Evolutionary conservation across 2,797 vertebrate species (phyloP), one percentile per base, ranked within the genome.

Genomic region (Atherinosoma microstoma): DNA sequence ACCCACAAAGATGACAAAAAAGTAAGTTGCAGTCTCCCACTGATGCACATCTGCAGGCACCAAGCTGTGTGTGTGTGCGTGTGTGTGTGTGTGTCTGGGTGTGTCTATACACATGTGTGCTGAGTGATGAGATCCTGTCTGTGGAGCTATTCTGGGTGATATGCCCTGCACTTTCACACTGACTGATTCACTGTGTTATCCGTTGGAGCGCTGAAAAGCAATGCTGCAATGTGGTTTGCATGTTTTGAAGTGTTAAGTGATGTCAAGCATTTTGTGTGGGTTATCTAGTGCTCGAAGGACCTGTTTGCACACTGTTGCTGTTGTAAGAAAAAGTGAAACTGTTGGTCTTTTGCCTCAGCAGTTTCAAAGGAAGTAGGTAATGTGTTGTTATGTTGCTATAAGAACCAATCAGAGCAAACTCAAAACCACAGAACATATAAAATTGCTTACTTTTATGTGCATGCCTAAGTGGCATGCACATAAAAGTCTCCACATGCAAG

Each of bases 1-100:
- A 63, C 62, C 74, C 93, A 94, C 86, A 93, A 71, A 82, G 94
- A 96, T 11, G 92, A 95, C 88, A 91, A 89, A 90, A 95, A 95
- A 94, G 96, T 97, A 92, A 93, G 95, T 88, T 68, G 2, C 68
- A 51, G 54, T 34, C 67, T 68, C 63, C 40, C 34, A 22, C 76
- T 61, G 73, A 73, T 77, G 51, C 72, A 89, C 78, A 75, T 81
- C 73, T 64, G 68, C 67, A 68, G 65, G 51, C 2, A 27, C 34
- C 45, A 58, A 32, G 70, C 42, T 62, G 53, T 51, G 53, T 51
- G 42, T 53, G 13, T 61, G 34, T 29, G 18, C 69, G n/a, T n/a
- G 74, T 74, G 81, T 60, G 75, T 63, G 54, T 62, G 13, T 68
- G n/a, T 29, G 13, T 69, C 18, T 51, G 67, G 13, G 72, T 70